Evolutionary conservation across 1,140 invertebrate genomes (phyloP).

Genomic region (Saccostrea glomerata): DNA sequence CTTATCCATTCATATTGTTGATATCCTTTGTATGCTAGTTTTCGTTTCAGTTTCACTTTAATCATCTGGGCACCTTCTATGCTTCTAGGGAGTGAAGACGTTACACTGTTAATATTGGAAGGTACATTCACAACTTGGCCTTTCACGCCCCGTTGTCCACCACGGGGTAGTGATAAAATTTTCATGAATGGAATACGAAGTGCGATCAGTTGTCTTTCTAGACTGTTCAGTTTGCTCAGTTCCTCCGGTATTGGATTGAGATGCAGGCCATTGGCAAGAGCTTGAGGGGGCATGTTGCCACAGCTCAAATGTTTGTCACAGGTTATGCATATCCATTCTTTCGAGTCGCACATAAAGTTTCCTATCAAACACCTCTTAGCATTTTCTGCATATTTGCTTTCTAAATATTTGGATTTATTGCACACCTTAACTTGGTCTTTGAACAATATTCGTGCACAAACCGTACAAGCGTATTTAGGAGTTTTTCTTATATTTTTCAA

Average conservation of each 20-base stretch:
- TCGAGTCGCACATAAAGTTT: neutral
- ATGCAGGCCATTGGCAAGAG: conserved; percentile 33
- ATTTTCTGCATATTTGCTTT: neutral
- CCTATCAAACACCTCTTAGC: neutral
- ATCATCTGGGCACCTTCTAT: neutral
- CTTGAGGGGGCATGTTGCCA: conserved; percentile 35
- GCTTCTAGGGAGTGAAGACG: conserved; percentile 27
- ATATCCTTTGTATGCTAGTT: conserved; percentile 43
- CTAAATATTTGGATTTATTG: neutral
- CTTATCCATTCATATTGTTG: conserved; percentile 39
- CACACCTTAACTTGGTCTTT: neutral
- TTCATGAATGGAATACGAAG: neutral
- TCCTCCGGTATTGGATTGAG: conserved; percentile 16
- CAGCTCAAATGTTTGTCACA: conserved; percentile 3
- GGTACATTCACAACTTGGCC: conserved; percentile 51
- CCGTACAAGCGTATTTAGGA: neutral
- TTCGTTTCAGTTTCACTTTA: conserved; percentile 38
- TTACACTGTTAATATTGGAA: conserved; percentile 20
- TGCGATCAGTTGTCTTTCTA: too few relatives aligned
- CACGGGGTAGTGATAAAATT: conserved; percentile 40
- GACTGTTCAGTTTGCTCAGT: neutral
- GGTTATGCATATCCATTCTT: conserved; percentile 50
- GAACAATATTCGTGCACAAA: neutral
- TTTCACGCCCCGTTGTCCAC: conserved; percentile 43
- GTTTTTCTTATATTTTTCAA: neutral